Percentiles rank a stretch among this genome's conserved stretches.
Conservation (phyloP, 2,113 vertebrate species). For the Prionailurus viverrinus region DNA sequence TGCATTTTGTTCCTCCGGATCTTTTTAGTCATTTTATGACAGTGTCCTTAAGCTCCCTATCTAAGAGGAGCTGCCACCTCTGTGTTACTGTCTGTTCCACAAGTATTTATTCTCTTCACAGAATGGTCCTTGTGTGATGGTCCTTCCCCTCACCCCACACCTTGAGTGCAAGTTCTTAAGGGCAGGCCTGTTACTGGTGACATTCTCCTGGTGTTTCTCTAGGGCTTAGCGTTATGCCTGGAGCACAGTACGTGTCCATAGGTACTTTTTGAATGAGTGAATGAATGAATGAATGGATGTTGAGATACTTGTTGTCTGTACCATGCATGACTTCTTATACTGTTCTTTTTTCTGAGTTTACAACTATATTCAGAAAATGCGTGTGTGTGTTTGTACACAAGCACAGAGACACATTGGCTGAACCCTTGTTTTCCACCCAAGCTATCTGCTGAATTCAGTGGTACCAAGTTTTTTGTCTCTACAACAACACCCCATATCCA, state of each 20-base stretch:
- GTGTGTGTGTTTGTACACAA: not conserved
- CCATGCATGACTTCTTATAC: not conserved
- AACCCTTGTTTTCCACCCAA: conserved; percentile 22
- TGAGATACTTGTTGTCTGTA: not conserved
- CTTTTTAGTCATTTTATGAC: not conserved
- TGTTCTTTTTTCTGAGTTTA: not conserved
- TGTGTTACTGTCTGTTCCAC: not conserved
- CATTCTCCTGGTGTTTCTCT: not conserved
- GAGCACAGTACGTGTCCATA: not conserved
- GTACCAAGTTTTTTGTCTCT: not conserved
- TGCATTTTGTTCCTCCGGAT: not conserved
- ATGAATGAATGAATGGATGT: not conserved
- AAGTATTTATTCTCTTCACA: not conserved
- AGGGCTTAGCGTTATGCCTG: not conserved
- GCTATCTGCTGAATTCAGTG: not conserved
- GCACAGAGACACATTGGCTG: conserved; percentile 2
- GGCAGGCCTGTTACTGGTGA: not conserved
- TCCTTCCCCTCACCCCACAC: not conserved
- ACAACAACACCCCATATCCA: conserved; percentile 29
- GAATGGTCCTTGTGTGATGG: not conserved
- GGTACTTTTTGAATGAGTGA: not conserved
- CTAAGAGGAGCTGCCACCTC: not conserved
- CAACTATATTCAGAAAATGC: conserved; percentile 54
- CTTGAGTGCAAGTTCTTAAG: not conserved
- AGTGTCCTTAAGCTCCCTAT: not conserved